Evolutionary conservation across 2,888 invertebrate species (phyloP).

Genomic region (Eupeodes luniger): DNA sequence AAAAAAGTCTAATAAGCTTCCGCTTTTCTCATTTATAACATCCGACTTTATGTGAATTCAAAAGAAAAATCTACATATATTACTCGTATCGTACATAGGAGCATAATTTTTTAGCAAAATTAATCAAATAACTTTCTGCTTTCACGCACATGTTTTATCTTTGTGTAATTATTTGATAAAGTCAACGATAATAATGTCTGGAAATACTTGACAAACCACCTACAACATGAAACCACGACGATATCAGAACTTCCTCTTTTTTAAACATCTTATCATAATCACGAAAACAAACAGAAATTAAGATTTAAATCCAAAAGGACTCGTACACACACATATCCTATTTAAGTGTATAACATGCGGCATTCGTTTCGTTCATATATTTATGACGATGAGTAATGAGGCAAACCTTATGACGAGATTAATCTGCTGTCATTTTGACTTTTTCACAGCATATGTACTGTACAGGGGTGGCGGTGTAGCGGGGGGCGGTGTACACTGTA

Average conservation of each 20-base stretch:
- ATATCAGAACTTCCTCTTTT: slow-evolving; percentile 10
- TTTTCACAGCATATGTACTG: slow-evolving; percentile 36
- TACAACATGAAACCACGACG: slow-evolving; percentile 21
- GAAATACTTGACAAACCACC: slow-evolving; percentile 44
- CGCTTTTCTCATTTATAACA: neutral
- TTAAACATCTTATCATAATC: slow-evolving; percentile 45
- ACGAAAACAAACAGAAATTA: slow-evolving; percentile 53
- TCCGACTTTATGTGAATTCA: neutral
- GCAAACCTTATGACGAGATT: slow-evolving; percentile 61
- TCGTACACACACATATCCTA: slow-evolving; percentile 17
- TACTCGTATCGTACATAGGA: too few species aligned
- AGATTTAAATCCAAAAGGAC: slow-evolving; percentile 50
- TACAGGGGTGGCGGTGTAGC: too few species aligned
- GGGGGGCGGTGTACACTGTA: too few species aligned
- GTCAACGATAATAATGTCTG: slow-evolving; percentile 32
- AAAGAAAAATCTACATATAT: neutral
- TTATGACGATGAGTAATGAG: slow-evolving; percentile 61
- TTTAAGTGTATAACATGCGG: neutral
- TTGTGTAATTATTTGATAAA: slow-evolving; percentile 48
- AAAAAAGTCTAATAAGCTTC: neutral
- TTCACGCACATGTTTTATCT: slow-evolving; percentile 38
- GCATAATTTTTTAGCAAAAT: neutral
- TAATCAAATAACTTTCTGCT: slow-evolving; percentile 5
- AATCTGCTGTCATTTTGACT: slow-evolving; percentile 65
- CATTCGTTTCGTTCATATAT: slow-evolving; percentile 1